Conservation (phyloP, 2,113 vertebrate species). For the Grus americana region DNA sequence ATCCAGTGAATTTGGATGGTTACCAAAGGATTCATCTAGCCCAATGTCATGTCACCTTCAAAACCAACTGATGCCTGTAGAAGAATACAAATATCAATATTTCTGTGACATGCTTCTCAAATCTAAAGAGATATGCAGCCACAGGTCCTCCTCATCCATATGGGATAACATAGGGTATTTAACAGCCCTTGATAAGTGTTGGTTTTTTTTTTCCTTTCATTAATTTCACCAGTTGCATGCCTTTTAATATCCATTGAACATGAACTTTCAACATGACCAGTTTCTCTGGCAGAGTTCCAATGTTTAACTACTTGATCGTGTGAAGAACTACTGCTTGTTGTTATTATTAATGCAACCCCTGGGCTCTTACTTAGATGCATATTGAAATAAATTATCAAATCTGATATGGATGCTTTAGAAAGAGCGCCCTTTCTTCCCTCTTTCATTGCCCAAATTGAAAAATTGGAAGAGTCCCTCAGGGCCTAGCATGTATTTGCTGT, state of each 20-base stretch:
- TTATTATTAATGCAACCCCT: not conserved
- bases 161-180: not conserved
- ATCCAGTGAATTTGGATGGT: not conserved
- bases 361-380: not conserved
- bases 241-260: not conserved
- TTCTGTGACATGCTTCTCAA: not conserved
- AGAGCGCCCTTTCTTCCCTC: not conserved
- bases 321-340: not conserved
- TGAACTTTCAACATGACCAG: not conserved
- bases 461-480: not conserved
- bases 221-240: not conserved
- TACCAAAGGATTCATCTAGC: not conserved
- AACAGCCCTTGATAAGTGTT: not conserved
- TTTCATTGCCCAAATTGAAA: not conserved
- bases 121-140: not conserved
- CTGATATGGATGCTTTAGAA: not conserved
- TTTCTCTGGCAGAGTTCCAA: not conserved
- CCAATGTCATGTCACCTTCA: not conserved
- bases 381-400: not conserved
- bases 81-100: not conserved
- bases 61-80: not conserved
- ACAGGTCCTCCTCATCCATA: not conserved
- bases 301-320: not conserved
- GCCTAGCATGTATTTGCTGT: not conserved
- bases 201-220: not conserved